Base-by-base conservation (phyloP, 2,797 vertebrate species). In the Acanthurus leucopareius region DNA sequence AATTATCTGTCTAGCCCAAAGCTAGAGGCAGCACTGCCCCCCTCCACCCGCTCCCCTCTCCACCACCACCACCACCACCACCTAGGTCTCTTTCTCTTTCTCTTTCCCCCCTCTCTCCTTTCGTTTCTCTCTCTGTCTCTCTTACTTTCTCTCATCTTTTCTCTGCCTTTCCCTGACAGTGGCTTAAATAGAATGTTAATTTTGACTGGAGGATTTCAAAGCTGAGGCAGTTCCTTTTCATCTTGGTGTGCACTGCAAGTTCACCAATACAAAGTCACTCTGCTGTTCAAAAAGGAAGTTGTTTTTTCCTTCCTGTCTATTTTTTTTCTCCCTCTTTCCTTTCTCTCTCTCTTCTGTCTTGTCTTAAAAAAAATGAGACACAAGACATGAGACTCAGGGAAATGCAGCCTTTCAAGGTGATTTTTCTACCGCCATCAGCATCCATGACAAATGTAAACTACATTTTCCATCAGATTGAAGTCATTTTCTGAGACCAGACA, bases 171-270 rank as follows among this genome's bases (percentile, higher is more conserved):
- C 83, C 86, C 89, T 88, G 83, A 87, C 92, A 90, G 80, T 83
- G 83, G 91, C 94, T 94, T 95, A 94, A 95, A 93, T 92, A 94
- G 90, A 95, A 94, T 94, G 92, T 94, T 93, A 90, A 93, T 95
- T 95, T 93, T 91, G 89, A 94, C 92, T 89, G 86, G 84, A 90
- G 92, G 86, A 92, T 94, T 94, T 95, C 92, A 94, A 94, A 94
- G 92, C 75, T 42, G 28, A 89, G 80, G 79, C 89, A 86, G 86
- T 69, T 88, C 79, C 88, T 89, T 95, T 94, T 94, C 90, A 93
- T 94, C 92, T 92, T 80, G 58, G 75, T 68, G 73, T 90, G 87
- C 88, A 92, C 92, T 86, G 68, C 89, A 91, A 92, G 92, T 94
- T 94, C 90, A 90, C 91, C 91, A 89, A 91, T 89, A 89, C 90